These are phyloP conservation scores for Ctenodactylus gundi DNA, from an alignment of 2,113 vertebrate genomes.

Conservation along the genomic window DNA sequence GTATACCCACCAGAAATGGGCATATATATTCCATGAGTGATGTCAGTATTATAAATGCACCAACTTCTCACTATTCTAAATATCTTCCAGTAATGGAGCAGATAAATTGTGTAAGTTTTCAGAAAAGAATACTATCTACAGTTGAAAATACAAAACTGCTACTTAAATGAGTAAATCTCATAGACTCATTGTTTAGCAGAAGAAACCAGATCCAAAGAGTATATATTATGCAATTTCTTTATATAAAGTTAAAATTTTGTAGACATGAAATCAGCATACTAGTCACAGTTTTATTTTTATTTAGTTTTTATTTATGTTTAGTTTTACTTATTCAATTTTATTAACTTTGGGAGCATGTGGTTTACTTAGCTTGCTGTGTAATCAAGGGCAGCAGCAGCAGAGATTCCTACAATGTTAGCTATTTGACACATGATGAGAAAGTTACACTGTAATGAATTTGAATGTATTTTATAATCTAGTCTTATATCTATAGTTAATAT, in stretches of 20 bases:
- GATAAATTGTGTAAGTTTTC: background rate
- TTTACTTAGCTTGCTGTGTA: constrained; percentile 1
- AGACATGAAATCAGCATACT: background rate
- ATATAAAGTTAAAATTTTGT: background rate
- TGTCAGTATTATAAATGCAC: too few relatives aligned
- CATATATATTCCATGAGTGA: too few relatives aligned
- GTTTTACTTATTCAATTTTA: too few relatives aligned
- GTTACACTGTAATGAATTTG: background rate
- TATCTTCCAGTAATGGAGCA: background rate
- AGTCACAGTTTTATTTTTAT: background rate
- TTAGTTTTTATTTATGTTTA: too few relatives aligned
- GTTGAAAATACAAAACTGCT: background rate
- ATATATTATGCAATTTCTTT: background rate
- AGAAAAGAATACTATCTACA: background rate
- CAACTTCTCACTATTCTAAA: background rate
- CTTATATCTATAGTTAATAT: background rate
- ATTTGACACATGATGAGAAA: constrained; percentile 3
- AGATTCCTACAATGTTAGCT: background rate
- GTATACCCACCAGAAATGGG: background rate
- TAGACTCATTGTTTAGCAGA: background rate
- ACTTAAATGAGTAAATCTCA: background rate
- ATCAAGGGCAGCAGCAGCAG: background rate
- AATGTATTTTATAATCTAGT: background rate
- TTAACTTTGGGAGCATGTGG: background rate
- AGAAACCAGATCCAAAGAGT: background rate